Evolutionary conservation across 2,113 vertebrate species (phyloP).

Genomic region (Dipodomys merriami): DNA sequence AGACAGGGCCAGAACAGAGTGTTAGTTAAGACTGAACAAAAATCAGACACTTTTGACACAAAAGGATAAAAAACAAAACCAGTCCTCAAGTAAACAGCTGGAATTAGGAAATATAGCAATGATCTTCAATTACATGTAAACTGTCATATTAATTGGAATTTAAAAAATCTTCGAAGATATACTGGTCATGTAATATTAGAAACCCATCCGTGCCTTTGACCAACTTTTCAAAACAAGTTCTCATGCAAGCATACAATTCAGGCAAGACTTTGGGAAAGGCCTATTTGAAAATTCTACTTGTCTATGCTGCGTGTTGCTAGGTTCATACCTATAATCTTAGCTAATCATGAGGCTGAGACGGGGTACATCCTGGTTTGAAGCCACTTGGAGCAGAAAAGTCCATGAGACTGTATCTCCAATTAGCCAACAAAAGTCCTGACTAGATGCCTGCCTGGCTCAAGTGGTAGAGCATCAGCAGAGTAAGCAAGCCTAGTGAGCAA

Average conservation of each 20-base stretch:
- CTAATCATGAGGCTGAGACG: too few species aligned
- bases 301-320: too few species aligned
- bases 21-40: neutral
- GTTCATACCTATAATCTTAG: too few species aligned
- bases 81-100: neutral
- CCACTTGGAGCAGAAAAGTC: too few species aligned
- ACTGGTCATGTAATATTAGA: neutral
- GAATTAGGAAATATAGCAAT: neutral
- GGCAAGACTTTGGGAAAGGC: neutral
- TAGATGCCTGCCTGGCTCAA: too few species aligned
- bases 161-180: neutral
- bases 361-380: too few species aligned
- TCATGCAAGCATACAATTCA: too few species aligned
- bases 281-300: neutral
- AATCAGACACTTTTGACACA: neutral
- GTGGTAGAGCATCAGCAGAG: too few species aligned
- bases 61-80: neutral
- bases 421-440: too few species aligned
- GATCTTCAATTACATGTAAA: neutral
- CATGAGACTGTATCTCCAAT: too few species aligned
- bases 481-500: too few species aligned
- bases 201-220: neutral
- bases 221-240: too few species aligned
- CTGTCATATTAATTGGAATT: neutral
- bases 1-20: neutral